phyloP scores from a whole-genome alignment of 2,888 invertebrate genomes.

The Diaperis boleti region DNA sequence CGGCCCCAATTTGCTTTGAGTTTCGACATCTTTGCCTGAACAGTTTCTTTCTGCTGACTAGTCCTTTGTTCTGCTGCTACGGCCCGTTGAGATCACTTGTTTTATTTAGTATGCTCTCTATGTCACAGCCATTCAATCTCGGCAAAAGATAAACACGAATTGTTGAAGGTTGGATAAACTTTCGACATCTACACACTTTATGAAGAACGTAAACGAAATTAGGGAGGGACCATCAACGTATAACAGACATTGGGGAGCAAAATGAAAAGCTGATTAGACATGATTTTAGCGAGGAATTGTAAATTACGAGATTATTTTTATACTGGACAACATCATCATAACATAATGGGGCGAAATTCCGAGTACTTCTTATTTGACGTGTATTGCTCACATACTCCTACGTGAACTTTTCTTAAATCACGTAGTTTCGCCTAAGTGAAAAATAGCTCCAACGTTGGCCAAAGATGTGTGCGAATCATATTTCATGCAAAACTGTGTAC shows the following conservation, averaged over 20 bases:
- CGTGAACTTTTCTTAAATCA: slow-evolving; percentile 26
- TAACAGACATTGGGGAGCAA: not conserved
- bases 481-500: slow-evolving; percentile 20
- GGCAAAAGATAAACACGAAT: slow-evolving; percentile 43
- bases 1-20: slow-evolving; percentile 39
- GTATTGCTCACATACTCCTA: slow-evolving; percentile 24
- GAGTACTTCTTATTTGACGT: slow-evolving; percentile 21
- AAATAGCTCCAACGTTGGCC: slow-evolving; percentile 21
- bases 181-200: slow-evolving; percentile 38
- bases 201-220: slow-evolving; percentile 42
- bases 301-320: slow-evolving; percentile 4
- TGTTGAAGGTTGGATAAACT: slow-evolving; percentile 29
- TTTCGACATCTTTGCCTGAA: slow-evolving; percentile 36
- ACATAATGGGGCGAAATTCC: slow-evolving; percentile 4
- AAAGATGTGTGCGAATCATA: slow-evolving; percentile 14
- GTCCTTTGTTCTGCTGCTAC: slow-evolving; percentile 43
- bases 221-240: slow-evolving; percentile 8
- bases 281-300: not conserved
- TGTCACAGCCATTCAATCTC: slow-evolving; percentile 45
- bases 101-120: slow-evolving; percentile 43
- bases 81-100: slow-evolving; percentile 39
- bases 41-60: slow-evolving; percentile 41
- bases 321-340: slow-evolving; percentile 7
- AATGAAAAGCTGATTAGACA: not conserved
- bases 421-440: slow-evolving; percentile 32